Evolutionary conservation across 2,888 invertebrate species (phyloP).

Genomic region (Petrophora chlorosata): DNA sequence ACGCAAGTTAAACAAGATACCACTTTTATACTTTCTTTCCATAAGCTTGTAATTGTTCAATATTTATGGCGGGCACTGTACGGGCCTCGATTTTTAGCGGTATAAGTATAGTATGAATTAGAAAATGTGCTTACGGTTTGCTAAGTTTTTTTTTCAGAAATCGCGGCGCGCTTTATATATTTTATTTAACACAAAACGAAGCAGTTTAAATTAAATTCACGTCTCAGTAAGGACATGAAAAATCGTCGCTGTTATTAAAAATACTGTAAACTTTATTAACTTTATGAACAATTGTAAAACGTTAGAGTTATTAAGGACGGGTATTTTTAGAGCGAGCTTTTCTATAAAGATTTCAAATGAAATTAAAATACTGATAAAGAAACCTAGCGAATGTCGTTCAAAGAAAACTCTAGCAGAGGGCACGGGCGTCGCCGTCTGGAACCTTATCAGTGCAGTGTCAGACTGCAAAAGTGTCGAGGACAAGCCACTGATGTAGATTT

Average conservation of each 20-base stretch:
- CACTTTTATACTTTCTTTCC: background rate
- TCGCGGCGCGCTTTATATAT: background rate
- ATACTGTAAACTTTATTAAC: too few relatives aligned
- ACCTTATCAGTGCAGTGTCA: conserved; percentile 30
- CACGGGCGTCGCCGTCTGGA: conserved; percentile 15
- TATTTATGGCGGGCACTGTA: conserved; percentile 2
- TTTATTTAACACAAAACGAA: conserved; percentile 17
- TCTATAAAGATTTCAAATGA: background rate
- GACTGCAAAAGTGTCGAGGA: conserved; percentile 16
- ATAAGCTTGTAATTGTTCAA: background rate
- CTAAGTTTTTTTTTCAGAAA: conserved; percentile 26
- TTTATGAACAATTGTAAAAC: too few relatives aligned
- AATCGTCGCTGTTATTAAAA: too few relatives aligned
- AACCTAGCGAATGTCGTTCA: conserved; percentile 1
- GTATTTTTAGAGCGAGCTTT: too few relatives aligned
- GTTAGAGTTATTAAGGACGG: too few relatives aligned
- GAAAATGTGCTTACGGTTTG: conserved; percentile 48
- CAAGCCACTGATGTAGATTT: conserved; percentile 12
- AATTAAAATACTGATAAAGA: conserved; percentile 14
- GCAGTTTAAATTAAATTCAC: conserved; percentile 9
- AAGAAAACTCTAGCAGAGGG: conserved; percentile 12
- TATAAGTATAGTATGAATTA: conserved; percentile 50
- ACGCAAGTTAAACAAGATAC: too few relatives aligned
- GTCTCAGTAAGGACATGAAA: conserved; percentile 7
- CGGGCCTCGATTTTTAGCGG: conserved; percentile 34